Conservation (phyloP, 2,113 vertebrate species). For the Pholis gunnellus region DNA sequence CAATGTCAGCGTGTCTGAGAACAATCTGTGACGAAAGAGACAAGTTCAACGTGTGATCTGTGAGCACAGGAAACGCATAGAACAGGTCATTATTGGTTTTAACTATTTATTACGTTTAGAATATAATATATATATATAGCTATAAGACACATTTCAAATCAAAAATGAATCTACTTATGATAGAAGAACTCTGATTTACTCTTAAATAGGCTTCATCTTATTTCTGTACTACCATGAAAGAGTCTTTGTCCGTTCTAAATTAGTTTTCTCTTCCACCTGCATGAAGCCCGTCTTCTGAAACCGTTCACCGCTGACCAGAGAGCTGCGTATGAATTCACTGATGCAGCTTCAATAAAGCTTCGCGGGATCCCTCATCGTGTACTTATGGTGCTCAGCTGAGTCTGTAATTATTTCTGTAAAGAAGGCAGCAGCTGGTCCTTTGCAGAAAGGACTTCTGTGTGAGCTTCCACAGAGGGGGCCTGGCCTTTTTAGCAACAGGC, state of each 20-base stretch:
- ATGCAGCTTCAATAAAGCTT: constrained; percentile 63
- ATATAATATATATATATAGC: background rate
- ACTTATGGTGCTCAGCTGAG: constrained; percentile 45
- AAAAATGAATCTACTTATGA: background rate
- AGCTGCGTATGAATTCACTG: constrained; percentile 54
- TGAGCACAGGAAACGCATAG: background rate
- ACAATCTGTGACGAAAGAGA: background rate
- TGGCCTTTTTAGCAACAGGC: constrained; percentile 57
- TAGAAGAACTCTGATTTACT: background rate
- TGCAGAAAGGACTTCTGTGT: constrained; percentile 61
- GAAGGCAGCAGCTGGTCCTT: constrained; percentile 61
- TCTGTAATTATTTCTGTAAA: constrained; percentile 76
- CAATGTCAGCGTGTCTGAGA: no score
- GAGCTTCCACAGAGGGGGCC: constrained; percentile 22
- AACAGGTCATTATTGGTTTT: background rate
- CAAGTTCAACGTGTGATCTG: background rate
- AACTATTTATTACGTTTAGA: background rate
- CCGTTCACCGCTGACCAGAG: background rate
- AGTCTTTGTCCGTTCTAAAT: background rate
- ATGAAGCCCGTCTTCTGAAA: background rate
- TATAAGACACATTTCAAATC: background rate
- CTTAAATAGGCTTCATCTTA: background rate
- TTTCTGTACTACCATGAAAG: background rate
- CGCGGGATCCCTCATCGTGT: constrained; percentile 67
- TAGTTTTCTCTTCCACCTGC: constrained; percentile 1